Evolutionary conservation across 2,888 invertebrate genomes (phyloP), one percentile per base, ranked within the genome.

Genomic region (Galeopsomyia nigrocyanea): DNA sequence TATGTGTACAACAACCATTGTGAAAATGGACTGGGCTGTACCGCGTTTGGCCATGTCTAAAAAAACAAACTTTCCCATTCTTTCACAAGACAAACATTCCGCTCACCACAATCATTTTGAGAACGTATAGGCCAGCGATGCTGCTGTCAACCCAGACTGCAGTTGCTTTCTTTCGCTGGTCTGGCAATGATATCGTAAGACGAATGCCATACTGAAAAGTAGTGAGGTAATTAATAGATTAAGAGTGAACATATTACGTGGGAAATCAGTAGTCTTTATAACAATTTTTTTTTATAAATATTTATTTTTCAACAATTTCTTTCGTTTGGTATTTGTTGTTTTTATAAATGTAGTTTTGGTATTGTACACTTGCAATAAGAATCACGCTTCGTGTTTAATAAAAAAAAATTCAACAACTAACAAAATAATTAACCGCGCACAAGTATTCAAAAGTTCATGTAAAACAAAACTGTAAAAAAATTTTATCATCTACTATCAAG

Each of bases 171-270:
- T 17, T 51, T 57, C 66, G 62, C 60, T 58, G 60, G 26, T n/a
- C 68, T 58, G 39, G 60, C 51, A 69, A 66, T 60, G 73, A 78
- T 80, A 80, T 81, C 71, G 39, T 79, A 81, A 78, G 79, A 77
- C 79, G 80, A 79, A 77, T 70, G 66, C 67, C 62, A 65, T 78
- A 83, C 84, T 82, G 82, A 83, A 84, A 84, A 82, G 80, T 79
- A 84, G 80, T 80, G 80, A 81, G 69, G 79, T 80, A 75, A 84
- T 84, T 82, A 84, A 84, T 82, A 82, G 79, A 73, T 68, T 70
- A 66, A 63, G 73, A 73, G 72, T 71, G 77, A 76, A 76, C 53
- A 56, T 68, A 57, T 73, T 16, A 49, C 31, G 55, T 46, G 21
- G 55, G 63, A 71, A 72, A 68, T 55, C 66, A 69, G 47, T 57